Evolutionary conservation across 2,113 vertebrate genomes (phyloP), one percentile per base, ranked within the genome.

Genomic region (Hippocampus zosterae): DNA sequence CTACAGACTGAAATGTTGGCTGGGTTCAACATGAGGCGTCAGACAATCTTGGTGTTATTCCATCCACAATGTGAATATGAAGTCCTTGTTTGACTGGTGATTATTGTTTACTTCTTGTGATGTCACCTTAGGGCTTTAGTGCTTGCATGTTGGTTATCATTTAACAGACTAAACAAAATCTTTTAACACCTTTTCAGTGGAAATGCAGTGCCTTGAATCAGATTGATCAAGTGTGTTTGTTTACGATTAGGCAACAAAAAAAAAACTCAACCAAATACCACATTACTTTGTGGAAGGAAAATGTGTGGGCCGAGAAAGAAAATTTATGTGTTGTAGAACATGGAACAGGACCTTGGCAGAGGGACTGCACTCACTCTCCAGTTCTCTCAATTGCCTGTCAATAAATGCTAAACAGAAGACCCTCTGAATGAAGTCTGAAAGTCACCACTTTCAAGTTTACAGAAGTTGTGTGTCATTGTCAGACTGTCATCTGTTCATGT

Each of bases 11-110:
- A 78, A 76, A 73, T 74, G 74, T 80, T 86, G 81, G 74, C 81
- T 76, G 84, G 74, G 82, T 80, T 90, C 78, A 82, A 78, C 86
- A 84, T 76, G 57, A 79, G 57, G 44, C 42, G 21, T 67, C 70
- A 75, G 75, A 72, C 74, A 71, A 72, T 73, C 64, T 65, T 46
- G 71, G 73, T 71, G 79, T 84, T 80, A 56, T 37, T 53, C 52
- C 44, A 52, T 53, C 56, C 44, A 60, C 65, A 71, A 62, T 69
- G 40, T 70, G 67, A 84, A 84, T 40, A 13, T 64, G 42, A 53
- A 71, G 40, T 67, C 55, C 52, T 37, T 25, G 40, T 52, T 29
- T 74, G 68, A 52, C 57, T 69, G 37, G 56, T 57, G 9, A 60
- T 53, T 27, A 23, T 42, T 57, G 63, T 70, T 74, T 59, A 18